Evolutionary conservation across 2,888 invertebrate genomes (phyloP).

Genomic region (Troides oblongomaculatus): DNA sequence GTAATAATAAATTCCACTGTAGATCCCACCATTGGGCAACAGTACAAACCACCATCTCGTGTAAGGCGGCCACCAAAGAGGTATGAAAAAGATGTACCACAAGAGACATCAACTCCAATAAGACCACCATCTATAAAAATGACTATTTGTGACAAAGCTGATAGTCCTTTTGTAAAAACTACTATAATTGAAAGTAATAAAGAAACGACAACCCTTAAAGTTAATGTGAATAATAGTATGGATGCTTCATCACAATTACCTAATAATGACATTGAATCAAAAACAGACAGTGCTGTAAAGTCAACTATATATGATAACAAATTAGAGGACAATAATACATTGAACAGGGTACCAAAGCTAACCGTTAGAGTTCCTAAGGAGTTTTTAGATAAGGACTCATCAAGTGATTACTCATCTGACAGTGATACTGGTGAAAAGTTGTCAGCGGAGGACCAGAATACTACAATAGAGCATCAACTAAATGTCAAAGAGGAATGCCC

Average conservation of each 20-base stretch:
- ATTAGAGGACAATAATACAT: slow-evolving; percentile 64
- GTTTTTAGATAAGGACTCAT: slow-evolving; percentile 75
- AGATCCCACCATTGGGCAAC: slow-evolving; percentile 69
- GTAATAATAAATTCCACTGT: slow-evolving; percentile 76
- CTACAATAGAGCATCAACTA: slow-evolving; percentile 41
- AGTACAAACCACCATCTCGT: slow-evolving; percentile 66
- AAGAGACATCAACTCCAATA: slow-evolving; percentile 41
- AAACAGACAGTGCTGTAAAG: slow-evolving; percentile 63
- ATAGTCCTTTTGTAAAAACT: slow-evolving; percentile 72
- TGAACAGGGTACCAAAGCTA: slow-evolving; percentile 83
- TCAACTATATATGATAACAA: slow-evolving; percentile 75
- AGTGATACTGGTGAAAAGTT: slow-evolving; percentile 82
- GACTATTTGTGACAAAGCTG: slow-evolving; percentile 76
- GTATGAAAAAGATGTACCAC: slow-evolving; percentile 56
- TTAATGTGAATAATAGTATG: slow-evolving; percentile 65
- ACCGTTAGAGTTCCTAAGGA: slow-evolving; percentile 84
- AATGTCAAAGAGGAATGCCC: slow-evolving; percentile 34
- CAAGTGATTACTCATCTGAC: slow-evolving; percentile 77
- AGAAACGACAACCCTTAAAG: slow-evolving; percentile 58
- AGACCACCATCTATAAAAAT: slow-evolving; percentile 71
- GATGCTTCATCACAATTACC: slow-evolving; percentile 41
- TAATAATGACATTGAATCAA: slow-evolving; percentile 51
- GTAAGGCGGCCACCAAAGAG: slow-evolving; percentile 68
- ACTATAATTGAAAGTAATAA: slow-evolving; percentile 68
- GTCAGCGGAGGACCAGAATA: slow-evolving; percentile 77